Evolutionary conservation across 2,888 invertebrate species (phyloP), one percentile per base, ranked within the genome.

Genomic region (Caenorhabditis sulstoni): DNA sequence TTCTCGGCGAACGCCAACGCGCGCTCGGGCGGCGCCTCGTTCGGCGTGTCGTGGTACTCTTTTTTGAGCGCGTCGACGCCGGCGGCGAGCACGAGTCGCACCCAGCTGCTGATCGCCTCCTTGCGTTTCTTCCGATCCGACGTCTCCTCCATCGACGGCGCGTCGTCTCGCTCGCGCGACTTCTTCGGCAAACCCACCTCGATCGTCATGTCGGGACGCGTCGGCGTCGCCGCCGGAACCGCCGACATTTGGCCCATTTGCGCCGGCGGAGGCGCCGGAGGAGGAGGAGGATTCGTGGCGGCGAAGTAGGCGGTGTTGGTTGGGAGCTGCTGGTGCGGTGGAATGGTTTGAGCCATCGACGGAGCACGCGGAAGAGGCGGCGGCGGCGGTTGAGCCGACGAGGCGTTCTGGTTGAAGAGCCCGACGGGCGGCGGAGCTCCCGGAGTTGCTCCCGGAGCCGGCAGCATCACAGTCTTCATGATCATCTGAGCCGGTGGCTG

Each of bases 1-100:
- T 74, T 74, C n/a, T 66, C 74, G 14, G 9, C 16, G 47, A 74
- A 74, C 8, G n/a, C 66, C 0, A 39, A 39, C 7, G 66, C 53
- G 22, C 16, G 49, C 3, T 74, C 74, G 53, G 44, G 29, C 14
- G 65, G 66, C 9, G 59, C 52, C 23, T 66, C 66, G 29, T 73
- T 73, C 14, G 49, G 45, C 23, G 39, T 59, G 12, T 50, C 74
- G 0, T 37, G 37, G 41, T 59, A 74, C 37, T 74, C 74, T 20
- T 66, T 66, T 9, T 22, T 41, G 1, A 66, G 29, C 0, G 58
- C 65, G 4, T 58, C 65, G 2, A 74, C 66, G 18, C 74, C 74
- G 45, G 39, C 53, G 9, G 20, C 18, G 1, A 66, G 23, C 1
- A 66, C 45, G n/a, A 47, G 8, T 39, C 59, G 53, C 16, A 66